Evolutionary conservation across 2,113 vertebrate genomes (phyloP), one percentile per base, ranked within the genome.

Genomic region (Heterotilapia buettikoferi): DNA sequence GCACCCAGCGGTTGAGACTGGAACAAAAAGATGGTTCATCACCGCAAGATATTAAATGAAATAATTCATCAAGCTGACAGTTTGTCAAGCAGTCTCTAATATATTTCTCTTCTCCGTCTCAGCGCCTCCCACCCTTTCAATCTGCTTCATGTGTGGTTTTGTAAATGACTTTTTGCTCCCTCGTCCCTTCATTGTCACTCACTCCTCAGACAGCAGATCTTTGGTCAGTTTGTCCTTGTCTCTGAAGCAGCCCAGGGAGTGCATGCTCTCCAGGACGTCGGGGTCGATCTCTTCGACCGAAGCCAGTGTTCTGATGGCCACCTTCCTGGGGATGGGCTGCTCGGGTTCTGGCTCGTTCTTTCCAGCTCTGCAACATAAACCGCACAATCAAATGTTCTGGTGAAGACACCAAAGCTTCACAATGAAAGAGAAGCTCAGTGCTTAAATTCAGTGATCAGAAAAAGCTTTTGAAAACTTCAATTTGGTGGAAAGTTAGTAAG

Each of bases 191-290:
- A 29, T 24, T 73, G 29, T 68, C 80, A 94, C 98, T 96, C 96
- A 99, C 99, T 99, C 98, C 92, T 98, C 98, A 0, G 98, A 97
- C 87, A 99, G 97, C 96, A 99, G 97, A 96, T 99, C 99, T 96
- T 99, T 98, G 95, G 98, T 96, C 91, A 99, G 97, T 93, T 99
- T 99, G 92, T 98, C 98, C 93, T 98, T 98, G 96, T 99, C 98
- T 4, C 98, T 96, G 97, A 99, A 99, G 95, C 99, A 99, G 96
- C 99, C 99, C 92, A 99, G 97, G 0, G 99, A 99, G 95, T 99
- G 98, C 99, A 99, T 99, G 97, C 98, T 99, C 95, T 99, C 99
- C 96, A 99, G 97, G 92, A 99, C 99, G 2, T 99, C 99, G 0
- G 98, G 99, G 95, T 99, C 99, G 8, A 99, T 98, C 92, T 99